phyloP scores from a whole-genome alignment of 1,140 invertebrate species.

The Platorchestia sp. region DNA sequence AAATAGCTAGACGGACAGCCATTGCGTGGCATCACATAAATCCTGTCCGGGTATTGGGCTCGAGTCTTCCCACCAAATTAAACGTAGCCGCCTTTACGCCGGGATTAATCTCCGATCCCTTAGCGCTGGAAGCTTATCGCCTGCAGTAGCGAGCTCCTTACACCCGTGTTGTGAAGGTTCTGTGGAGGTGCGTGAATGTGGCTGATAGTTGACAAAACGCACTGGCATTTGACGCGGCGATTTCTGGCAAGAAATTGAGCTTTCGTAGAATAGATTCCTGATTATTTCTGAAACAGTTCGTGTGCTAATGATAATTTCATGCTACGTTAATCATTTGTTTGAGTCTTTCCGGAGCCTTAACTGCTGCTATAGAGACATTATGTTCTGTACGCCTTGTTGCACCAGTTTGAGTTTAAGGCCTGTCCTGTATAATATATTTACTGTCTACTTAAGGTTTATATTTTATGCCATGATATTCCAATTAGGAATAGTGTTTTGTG shows the following conservation, averaged over 20 bases:
- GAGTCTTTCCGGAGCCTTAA: not conserved
- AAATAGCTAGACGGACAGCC: not conserved
- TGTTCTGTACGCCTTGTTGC: not conserved
- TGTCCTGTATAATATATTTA: too few relatives aligned
- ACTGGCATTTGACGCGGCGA: not conserved
- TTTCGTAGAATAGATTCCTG: not conserved
- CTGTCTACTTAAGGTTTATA: too few relatives aligned
- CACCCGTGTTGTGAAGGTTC: not conserved
- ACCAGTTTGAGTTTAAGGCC: not conserved
- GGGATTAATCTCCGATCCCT: not conserved
- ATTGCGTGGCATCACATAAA: not conserved
- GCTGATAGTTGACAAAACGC: not conserved
- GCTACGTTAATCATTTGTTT: not conserved
- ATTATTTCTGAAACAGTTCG: not conserved
- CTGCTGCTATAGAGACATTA: not conserved
- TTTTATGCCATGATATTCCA: too few relatives aligned
- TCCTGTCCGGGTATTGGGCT: not conserved
- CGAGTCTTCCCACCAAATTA: not conserved
- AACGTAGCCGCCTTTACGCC: not conserved
- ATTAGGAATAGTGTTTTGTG: too few relatives aligned
- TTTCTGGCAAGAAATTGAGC: not conserved
- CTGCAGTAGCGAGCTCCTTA: not conserved
- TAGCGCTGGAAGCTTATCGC: not conserved
- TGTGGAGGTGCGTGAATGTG: not conserved
- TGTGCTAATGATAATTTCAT: not conserved